These are phyloP conservation scores for Cotesia chilonis DNA, from an alignment of 1,140 invertebrate species.

Conservation along the genomic window DNA sequence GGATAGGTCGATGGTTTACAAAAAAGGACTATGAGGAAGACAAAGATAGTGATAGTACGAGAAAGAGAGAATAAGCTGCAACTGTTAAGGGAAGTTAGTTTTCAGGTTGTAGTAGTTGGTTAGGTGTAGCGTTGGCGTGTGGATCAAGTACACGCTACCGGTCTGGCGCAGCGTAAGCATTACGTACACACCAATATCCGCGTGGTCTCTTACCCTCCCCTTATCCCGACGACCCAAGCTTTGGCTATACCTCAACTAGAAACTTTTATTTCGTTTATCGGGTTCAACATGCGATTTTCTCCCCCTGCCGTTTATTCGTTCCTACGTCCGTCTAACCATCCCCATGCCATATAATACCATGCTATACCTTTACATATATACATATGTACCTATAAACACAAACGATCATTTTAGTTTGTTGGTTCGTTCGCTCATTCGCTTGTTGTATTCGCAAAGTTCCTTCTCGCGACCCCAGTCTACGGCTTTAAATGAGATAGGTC, in stretches of 20 bases:
- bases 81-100: slow-evolving; percentile 37
- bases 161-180: slow-evolving; percentile 42
- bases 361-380: too few relatives aligned
- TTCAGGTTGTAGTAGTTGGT: slow-evolving; percentile 36
- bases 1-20: too few relatives aligned
- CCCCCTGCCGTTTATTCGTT: slow-evolving; percentile 32
- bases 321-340: slow-evolving; percentile 13
- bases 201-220: slow-evolving; percentile 21
- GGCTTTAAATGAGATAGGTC: slow-evolving; percentile 41
- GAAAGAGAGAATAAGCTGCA: slow-evolving; percentile 10
- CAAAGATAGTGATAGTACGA: background rate
- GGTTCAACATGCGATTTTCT: slow-evolving; percentile 57
- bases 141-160: slow-evolving; percentile 46
- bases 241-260: slow-evolving; percentile 31
- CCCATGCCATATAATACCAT: background rate
- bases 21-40: too few relatives aligned
- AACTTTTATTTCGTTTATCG: slow-evolving; percentile 59
- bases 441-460: slow-evolving; percentile 3
- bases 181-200: slow-evolving; percentile 43
- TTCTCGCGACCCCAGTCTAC: slow-evolving; percentile 36
- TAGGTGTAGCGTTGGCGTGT: slow-evolving; percentile 36
- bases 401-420: slow-evolving; percentile 3
- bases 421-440: slow-evolving; percentile 4
- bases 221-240: background rate
- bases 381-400: too few relatives aligned